Conservation (phyloP, 2,797 vertebrate species). For the Karalla daura region DNA sequence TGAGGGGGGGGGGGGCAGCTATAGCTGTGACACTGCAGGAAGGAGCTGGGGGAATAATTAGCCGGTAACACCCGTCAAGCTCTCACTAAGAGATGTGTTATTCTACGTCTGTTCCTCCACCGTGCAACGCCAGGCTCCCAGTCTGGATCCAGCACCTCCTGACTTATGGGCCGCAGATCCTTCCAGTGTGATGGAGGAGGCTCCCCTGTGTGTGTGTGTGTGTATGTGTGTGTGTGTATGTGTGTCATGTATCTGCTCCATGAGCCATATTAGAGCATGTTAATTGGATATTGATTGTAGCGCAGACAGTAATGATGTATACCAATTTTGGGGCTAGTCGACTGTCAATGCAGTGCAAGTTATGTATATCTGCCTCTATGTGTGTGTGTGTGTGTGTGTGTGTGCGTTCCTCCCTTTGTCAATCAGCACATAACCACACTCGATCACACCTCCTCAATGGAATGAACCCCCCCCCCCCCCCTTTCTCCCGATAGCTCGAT, state of each 20-base stretch:
- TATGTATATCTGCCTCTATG: conserved; percentile 19
- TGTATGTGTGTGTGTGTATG: conserved; percentile 13
- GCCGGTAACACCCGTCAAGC: conserved; percentile 77
- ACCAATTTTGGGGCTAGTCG: conserved; percentile 50
- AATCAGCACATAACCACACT: conserved; percentile 52
- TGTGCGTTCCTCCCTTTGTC: no score
- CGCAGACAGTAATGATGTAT: conserved; percentile 59
- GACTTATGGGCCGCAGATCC: conserved; percentile 16
- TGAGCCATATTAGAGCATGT: conserved; percentile 60
- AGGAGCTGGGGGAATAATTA: conserved; percentile 82
- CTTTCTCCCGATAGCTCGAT: conserved; percentile 45
- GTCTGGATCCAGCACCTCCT: conserved; percentile 25
- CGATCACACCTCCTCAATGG: conserved; percentile 56
- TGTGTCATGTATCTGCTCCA: conserved; percentile 31
- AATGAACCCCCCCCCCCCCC: conserved; percentile 35
- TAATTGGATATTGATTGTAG: conserved; percentile 70
- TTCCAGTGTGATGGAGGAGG: conserved; percentile 18
- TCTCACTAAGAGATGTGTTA: conserved; percentile 75
- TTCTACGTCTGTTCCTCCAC: conserved; percentile 62
- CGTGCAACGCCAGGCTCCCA: conserved; percentile 56
- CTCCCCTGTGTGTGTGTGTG: conserved; percentile 14
- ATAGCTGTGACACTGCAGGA: conserved; percentile 78
- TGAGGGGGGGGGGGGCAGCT: conserved; percentile 66
- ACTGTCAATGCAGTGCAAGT: conserved; percentile 20
- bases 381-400: conserved; percentile 11